Base-by-base conservation (phyloP, 2,797 vertebrate species). In the Eospalax fontanierii region DNA sequence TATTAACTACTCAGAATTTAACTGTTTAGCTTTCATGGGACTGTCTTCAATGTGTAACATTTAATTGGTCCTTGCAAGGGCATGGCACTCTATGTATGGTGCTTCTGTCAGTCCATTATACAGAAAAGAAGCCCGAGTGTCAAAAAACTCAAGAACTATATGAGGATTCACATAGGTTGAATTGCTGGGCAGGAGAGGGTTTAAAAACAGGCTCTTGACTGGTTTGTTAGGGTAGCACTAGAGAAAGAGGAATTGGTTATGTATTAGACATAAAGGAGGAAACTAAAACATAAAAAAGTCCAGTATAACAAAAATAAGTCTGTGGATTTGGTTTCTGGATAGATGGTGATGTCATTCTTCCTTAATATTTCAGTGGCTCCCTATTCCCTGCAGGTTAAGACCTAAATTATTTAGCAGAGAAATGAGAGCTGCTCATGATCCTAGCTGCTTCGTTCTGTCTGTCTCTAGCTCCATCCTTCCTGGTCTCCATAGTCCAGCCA, bases 391-490 rank as follows among this genome's bases (percentile, higher is more conserved):
- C 38, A 95, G 95, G 90, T 80, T 93, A 79, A 91, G 57, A 78
- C 22, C 73, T 97, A 73, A 94, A 94, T 96, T 95, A 96, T 96
- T 94, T 84, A 95, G 79, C 79, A 94, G 84, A 86, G 91, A 93
- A 96, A 93, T 93, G 88, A 87, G 82, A 87, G 87, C 82, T 87
- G 33, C 24, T 78, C 18, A 11, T 50, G 54, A 85, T 82, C 85
- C 75, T 43, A 19, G 88, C 89, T 57, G 61, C 74, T 63, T 93
- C 61, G 19, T 46, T 71, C 81, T 68, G 85, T 76, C 78, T 71
- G 28, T 76, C 61, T 90, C 50, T 19, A 75, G 54, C 18, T 18
- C 26, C 22, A 59, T 33, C 65, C 33, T 66, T 88, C 33, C 66
- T 63, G 95, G 66, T 21, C 79, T 88, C 28, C 43, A 28, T 33